phyloP scores from a whole-genome alignment of 2,113 vertebrate genomes.

The Grammomys dolichurus region DNA sequence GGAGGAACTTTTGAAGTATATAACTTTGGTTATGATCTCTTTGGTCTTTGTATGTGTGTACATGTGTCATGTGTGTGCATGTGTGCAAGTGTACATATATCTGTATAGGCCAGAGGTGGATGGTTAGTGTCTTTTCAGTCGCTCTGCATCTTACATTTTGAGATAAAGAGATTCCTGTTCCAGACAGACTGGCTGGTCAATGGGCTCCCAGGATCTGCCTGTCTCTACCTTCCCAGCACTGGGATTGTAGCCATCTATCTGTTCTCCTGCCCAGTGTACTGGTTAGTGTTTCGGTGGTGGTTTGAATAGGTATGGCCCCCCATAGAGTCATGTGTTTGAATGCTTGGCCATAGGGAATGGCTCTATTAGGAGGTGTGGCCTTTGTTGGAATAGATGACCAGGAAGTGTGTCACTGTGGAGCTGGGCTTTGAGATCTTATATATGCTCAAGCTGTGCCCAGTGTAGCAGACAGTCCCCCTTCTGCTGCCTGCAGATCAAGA shows the following conservation, averaged over 20 bases:
- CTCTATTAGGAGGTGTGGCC: no score
- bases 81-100: background rate
- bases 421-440: no score
- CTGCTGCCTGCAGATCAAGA: no score
- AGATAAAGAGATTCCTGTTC: background rate
- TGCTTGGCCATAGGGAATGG: no score
- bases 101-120: background rate
- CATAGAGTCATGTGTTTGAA: no score
- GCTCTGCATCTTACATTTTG: background rate
- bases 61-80: background rate
- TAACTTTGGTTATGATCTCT: background rate
- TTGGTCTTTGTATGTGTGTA: background rate
- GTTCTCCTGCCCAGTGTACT: no score
- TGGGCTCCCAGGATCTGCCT: background rate
- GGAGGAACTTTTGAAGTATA: background rate
- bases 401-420: no score
- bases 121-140: background rate
- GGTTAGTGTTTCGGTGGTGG: background rate
- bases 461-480: no score
- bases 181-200: background rate
- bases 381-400: no score
- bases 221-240: background rate
- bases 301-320: no score
- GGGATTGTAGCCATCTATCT: background rate
- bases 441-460: no score